These are phyloP conservation scores for Eriosoma lanigerum DNA, from an alignment of 1,140 invertebrate genomes.

Conservation along the genomic window DNA sequence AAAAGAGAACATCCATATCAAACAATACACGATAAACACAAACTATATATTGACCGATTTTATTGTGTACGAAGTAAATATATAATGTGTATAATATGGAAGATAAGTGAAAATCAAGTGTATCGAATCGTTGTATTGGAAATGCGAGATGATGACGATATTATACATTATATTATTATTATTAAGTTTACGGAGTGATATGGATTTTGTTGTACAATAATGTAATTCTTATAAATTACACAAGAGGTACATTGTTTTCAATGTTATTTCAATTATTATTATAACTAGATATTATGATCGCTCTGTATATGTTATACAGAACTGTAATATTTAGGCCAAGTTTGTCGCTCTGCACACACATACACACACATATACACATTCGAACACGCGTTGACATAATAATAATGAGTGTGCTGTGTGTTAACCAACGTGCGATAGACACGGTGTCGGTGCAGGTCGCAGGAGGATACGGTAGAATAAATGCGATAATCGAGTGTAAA, in stretches of 20 bases:
- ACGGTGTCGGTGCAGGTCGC: too few relatives aligned
- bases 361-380: not conserved
- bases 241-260: too few relatives aligned
- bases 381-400: too few relatives aligned
- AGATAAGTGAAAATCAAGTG: slow-evolving; percentile 23
- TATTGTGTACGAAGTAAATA: not conserved
- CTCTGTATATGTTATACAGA: too few relatives aligned
- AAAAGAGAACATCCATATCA: not conserved
- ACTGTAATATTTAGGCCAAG: too few relatives aligned
- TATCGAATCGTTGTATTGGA: slow-evolving; percentile 36
- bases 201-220: not conserved
- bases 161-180: too few relatives aligned
- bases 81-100: too few relatives aligned
- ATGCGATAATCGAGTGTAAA: slow-evolving; percentile 41
- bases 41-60: not conserved
- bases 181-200: not conserved
- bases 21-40: not conserved
- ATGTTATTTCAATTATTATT: too few relatives aligned
- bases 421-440: not conserved
- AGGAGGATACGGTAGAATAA: slow-evolving; percentile 23
- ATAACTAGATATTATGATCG: too few relatives aligned
- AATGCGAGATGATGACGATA: not conserved
- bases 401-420: not conserved
- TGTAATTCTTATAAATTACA: too few relatives aligned
- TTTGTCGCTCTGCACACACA: slow-evolving; percentile 8